Conservation (phyloP, 2,113 vertebrate species). For the Neoarius graeffei region DNA sequence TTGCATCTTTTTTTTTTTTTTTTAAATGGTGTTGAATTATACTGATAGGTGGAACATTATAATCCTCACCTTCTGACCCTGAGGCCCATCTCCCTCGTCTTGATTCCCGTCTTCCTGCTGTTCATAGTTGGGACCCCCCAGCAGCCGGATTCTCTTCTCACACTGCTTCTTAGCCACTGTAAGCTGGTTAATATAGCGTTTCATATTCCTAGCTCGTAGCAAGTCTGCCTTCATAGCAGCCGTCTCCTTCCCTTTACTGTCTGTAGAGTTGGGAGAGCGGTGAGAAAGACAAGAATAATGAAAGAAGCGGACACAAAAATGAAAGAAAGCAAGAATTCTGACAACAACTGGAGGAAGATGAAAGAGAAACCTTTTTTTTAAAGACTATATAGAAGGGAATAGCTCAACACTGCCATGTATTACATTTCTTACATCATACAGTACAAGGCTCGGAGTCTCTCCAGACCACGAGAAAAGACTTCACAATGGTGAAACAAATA, state of each 20-base stretch:
- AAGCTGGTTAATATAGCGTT: constrained; percentile 97
- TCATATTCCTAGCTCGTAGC: constrained; percentile 93
- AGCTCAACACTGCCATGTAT: not conserved
- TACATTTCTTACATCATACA: not conserved
- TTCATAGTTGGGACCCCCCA: constrained; percentile 92
- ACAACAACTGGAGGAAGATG: not conserved
- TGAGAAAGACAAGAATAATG: not conserved
- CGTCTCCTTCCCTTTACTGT: constrained; percentile 89
- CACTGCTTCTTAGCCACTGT: constrained; percentile 98
- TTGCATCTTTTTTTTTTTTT: not conserved
- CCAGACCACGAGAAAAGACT: not conserved
- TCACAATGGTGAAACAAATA: not conserved
- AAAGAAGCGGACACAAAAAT: not conserved
- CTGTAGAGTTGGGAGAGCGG: constrained; percentile 56
- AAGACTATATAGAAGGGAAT: constrained; percentile 1
- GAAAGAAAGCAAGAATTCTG: not conserved
- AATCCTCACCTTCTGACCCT: constrained; percentile 84
- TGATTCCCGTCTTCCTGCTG: constrained; percentile 80
- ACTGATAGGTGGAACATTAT: not conserved
- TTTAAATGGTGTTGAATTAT: not conserved
- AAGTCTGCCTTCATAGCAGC: constrained; percentile 97
- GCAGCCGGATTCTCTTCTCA: constrained; percentile 89
- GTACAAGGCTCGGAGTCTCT: not conserved
- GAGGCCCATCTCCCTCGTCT: constrained; percentile 86
- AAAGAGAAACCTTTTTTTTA: not conserved